These are phyloP conservation scores for Aplocera efformata DNA, from an alignment of 2,888 invertebrate species.

Conservation along the genomic window DNA sequence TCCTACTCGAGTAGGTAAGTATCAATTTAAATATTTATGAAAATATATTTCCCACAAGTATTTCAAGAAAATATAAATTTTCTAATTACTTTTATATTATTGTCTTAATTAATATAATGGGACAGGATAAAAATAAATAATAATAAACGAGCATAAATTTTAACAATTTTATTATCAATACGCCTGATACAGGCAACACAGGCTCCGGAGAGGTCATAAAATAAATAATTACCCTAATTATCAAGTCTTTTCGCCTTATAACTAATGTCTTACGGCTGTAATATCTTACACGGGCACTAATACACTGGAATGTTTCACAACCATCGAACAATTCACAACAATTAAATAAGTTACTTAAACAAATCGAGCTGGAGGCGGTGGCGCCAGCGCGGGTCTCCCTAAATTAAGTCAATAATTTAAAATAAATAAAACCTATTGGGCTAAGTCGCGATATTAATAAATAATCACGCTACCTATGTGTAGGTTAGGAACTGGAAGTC, in stretches of 20 bases:
- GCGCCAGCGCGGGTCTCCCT: no score
- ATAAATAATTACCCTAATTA: conserved; percentile 14
- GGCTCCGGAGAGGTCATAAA: conserved; percentile 9
- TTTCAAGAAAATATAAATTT: no score
- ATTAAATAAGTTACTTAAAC: conserved; percentile 2
- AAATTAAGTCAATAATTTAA: no score
- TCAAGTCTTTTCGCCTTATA: conserved; percentile 16
- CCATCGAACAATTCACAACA: conserved; percentile 4
- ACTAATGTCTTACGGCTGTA: background rate
- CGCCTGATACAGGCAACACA: conserved; percentile 25
- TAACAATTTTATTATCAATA: conserved; percentile 19
- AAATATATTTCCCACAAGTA: no score
- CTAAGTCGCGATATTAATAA: conserved; percentile 6
- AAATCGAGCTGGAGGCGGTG: background rate
- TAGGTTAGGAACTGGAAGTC: conserved; percentile 26
- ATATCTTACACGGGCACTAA: conserved; percentile 10
- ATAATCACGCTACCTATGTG: conserved; percentile 4
- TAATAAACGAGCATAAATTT: background rate
- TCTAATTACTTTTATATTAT: no score
- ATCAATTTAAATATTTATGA: no score
- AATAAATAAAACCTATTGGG: conserved; percentile 7
- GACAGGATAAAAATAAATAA: no score
- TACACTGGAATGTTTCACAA: conserved; percentile 18
- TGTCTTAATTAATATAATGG: no score
- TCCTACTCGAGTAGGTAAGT: no score